These are phyloP conservation scores for Thymelicus lineola DNA, from an alignment of 2,888 invertebrate genomes.

Conservation along the genomic window DNA sequence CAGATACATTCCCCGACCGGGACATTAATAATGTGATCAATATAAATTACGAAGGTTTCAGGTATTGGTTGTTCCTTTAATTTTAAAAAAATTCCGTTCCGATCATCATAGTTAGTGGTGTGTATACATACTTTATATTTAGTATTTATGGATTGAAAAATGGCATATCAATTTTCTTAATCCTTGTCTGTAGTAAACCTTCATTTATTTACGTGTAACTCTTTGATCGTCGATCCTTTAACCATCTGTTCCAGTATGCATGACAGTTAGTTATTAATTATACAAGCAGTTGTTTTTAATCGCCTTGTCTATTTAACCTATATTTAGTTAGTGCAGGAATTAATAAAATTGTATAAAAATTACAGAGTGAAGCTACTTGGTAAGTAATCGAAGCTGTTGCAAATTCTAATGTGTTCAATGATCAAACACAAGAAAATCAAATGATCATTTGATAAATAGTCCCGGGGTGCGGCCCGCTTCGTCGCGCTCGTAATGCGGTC, in stretches of 20 bases:
- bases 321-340: neutral
- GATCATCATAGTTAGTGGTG: too few relatives aligned
- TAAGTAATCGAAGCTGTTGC: slow-evolving; percentile 59
- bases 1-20: too few relatives aligned
- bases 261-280: neutral
- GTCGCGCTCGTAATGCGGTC: slow-evolving; percentile 74
- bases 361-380: slow-evolving; percentile 19
- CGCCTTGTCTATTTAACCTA: neutral
- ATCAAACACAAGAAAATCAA: slow-evolving; percentile 86
- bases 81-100: too few relatives aligned
- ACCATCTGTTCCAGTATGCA: neutral
- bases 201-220: neutral
- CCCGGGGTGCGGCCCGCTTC: slow-evolving; percentile 62
- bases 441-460: slow-evolving; percentile 86
- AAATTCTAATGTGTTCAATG: slow-evolving; percentile 84
- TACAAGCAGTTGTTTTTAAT: too few relatives aligned
- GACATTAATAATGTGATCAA: too few relatives aligned
- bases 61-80: too few relatives aligned
- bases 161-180: too few relatives aligned
- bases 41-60: too few relatives aligned
- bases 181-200: too few relatives aligned
- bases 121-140: too few relatives aligned
- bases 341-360: neutral
- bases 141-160: too few relatives aligned
- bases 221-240: neutral